phyloP scores from a whole-genome alignment of 2,888 invertebrate genomes.

The Philaethria dido region DNA sequence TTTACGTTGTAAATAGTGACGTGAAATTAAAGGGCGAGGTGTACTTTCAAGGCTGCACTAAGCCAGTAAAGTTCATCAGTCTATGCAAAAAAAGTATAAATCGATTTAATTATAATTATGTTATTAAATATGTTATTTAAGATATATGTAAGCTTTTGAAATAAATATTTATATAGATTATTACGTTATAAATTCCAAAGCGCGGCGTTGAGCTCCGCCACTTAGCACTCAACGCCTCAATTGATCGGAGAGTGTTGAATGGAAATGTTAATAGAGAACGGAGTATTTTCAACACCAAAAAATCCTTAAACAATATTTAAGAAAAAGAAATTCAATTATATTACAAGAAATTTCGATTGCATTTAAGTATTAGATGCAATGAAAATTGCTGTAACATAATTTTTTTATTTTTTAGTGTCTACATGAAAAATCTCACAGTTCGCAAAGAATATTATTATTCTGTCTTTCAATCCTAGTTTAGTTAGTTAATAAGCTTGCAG shows the following conservation, averaged over 20 bases:
- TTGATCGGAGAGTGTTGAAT: too few relatives aligned
- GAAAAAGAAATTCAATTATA: too few relatives aligned
- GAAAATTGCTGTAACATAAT: too few relatives aligned
- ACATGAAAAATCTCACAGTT: constrained; percentile 10
- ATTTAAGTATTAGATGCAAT: too few relatives aligned
- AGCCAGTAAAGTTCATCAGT: constrained; percentile 4
- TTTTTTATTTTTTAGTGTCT: not conserved
- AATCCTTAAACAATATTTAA: too few relatives aligned
- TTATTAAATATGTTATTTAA: not conserved
- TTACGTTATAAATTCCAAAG: too few relatives aligned
- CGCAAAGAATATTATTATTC: constrained; percentile 19
- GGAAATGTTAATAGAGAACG: too few relatives aligned
- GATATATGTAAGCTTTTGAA: not conserved
- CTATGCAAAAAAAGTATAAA: constrained; percentile 6
- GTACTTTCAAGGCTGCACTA: constrained; percentile 13
- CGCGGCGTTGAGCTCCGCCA: too few relatives aligned
- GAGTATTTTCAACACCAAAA: too few relatives aligned
- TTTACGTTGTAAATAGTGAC: not conserved
- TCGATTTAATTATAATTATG: not conserved
- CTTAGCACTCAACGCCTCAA: too few relatives aligned
- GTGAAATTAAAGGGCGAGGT: constrained; percentile 11
- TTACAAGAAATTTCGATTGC: too few relatives aligned
- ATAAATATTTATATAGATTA: too few relatives aligned
- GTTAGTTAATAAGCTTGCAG: constrained; percentile 59
- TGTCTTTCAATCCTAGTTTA: constrained; percentile 36